Evolutionary conservation across 2,888 invertebrate species (phyloP).

Genomic region (Ditula angustiorana): DNA sequence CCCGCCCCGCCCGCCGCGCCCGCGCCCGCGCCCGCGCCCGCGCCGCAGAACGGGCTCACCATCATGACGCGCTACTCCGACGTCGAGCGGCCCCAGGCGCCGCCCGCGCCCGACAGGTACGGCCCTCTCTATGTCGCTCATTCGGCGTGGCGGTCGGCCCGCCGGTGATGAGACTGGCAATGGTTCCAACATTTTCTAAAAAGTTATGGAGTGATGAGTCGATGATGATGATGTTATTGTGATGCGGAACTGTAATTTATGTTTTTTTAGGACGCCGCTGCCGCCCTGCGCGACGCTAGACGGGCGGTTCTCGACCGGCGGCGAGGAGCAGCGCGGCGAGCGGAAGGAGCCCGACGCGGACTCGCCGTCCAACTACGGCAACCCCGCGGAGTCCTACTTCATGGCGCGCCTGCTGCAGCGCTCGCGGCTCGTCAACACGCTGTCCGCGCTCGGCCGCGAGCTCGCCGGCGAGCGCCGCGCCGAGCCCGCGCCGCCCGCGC

Average conservation of each 20-base stretch:
- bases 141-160: too few species aligned
- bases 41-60: slow-evolving; percentile 78
- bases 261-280: slow-evolving; percentile 51
- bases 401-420: slow-evolving; percentile 77
- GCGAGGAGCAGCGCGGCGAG: slow-evolving; percentile 45
- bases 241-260: not conserved
- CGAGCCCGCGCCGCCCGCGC: slow-evolving; percentile 38
- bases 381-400: slow-evolving; percentile 80
- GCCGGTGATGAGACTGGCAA: too few species aligned
- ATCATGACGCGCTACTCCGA: slow-evolving; percentile 81
- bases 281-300: slow-evolving; percentile 71
- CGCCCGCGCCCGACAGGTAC: too few species aligned
- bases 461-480: slow-evolving; percentile 51
- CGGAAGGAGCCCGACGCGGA: slow-evolving; percentile 56
- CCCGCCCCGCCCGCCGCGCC: slow-evolving; percentile 58
- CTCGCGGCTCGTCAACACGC: slow-evolving; percentile 71
- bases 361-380: slow-evolving; percentile 73
- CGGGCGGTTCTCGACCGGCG: slow-evolving; percentile 61
- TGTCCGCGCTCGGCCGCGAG: slow-evolving; percentile 74
- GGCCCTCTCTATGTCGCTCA: too few species aligned
- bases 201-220: too few species aligned
- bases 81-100: slow-evolving; percentile 57
- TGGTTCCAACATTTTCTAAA: too few species aligned
- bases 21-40: slow-evolving; percentile 43
- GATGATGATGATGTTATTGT: too few species aligned